Evolutionary conservation across 1,140 invertebrate species (phyloP), one percentile per base, ranked within the genome.

Genomic region (Oreohelix idahoensis): DNA sequence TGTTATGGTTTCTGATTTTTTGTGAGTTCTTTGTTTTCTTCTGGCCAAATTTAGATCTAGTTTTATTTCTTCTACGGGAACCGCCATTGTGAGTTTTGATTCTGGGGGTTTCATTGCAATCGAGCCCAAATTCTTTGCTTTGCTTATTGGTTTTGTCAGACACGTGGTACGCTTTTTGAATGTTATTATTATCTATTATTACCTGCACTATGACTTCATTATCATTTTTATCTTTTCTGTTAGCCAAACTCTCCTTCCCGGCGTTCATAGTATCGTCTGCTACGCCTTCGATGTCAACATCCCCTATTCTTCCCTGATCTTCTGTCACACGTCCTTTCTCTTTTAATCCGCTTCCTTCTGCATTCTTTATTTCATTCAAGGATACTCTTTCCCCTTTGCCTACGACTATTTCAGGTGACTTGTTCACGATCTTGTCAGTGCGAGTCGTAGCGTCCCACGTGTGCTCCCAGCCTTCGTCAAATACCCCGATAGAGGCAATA

Each of bases 401-500:
- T 1, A 71, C 74, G 32, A 53, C 32, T 26, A 45, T 23, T 5
- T 53, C 73, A 29, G 58, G 29, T 36, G 15, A 51, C 29, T 83
- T 32, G 8, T 13, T 26, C 5, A 1, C 35, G 0, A 49, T 49
- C 11, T 0, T 8, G 8, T 73, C 23, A 29, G 23, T 10, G 39
- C 36, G 4, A 11, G 49, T 2, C 51, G 4, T 76, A 42, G 39
- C 29, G 70, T 15, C 20, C 20, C 17, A 13, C 26, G 15, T 29
- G 15, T 1, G 17, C 51, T 20, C 71, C 32, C 51, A 63, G n/a
- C 84, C 84, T 73, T 83, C 80, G 11, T 87, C 84, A 49, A 86
- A 81, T 70, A 84, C 86, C 42, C 84, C 69, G 86, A 92, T 74
- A 92, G 49, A 92, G 86, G 26, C 90, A 83, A 79, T 88, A 87